Evolutionary conservation across 2,888 invertebrate genomes (phyloP).

Genomic region (Clistopyga incitator): DNA sequence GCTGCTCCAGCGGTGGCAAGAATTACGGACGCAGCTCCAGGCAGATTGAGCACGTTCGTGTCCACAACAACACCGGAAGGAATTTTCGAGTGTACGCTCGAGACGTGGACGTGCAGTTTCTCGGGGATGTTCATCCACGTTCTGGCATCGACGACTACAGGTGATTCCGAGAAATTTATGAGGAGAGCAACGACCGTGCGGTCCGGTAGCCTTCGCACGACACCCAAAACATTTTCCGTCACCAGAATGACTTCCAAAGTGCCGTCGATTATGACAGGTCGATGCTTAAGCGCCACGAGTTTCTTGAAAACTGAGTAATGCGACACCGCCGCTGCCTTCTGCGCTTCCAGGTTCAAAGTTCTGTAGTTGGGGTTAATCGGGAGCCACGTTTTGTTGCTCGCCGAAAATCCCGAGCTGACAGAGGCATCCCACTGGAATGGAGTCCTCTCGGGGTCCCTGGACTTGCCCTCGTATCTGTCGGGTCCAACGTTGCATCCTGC

Average conservation of each 20-base stretch:
- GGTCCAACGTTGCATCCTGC: constrained; percentile 88
- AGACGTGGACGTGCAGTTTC: neutral
- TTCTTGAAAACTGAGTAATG: constrained; percentile 83
- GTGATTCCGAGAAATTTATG: constrained; percentile 17
- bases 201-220: constrained; percentile 65
- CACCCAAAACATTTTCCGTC: constrained; percentile 68
- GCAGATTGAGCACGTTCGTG: neutral
- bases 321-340: constrained; percentile 85
- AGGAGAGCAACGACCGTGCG: neutral
- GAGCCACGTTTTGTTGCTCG: constrained; percentile 87
- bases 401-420: constrained; percentile 87
- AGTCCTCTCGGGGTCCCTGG: constrained; percentile 84
- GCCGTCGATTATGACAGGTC: constrained; percentile 84
- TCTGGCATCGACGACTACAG: constrained; percentile 6
- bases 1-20: neutral
- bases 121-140: constrained; percentile 18
- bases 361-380: constrained; percentile 88
- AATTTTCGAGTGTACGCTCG: neutral
- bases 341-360: constrained; percentile 86
- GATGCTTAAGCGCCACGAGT: constrained; percentile 85
- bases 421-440: constrained; percentile 88
- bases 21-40: constrained; percentile 16
- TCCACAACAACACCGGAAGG: neutral
- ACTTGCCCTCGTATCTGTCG: constrained; percentile 85
- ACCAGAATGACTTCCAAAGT: constrained; percentile 76